Conservation (phyloP, 2,113 vertebrate genomes). For the Jacana jacana region DNA sequence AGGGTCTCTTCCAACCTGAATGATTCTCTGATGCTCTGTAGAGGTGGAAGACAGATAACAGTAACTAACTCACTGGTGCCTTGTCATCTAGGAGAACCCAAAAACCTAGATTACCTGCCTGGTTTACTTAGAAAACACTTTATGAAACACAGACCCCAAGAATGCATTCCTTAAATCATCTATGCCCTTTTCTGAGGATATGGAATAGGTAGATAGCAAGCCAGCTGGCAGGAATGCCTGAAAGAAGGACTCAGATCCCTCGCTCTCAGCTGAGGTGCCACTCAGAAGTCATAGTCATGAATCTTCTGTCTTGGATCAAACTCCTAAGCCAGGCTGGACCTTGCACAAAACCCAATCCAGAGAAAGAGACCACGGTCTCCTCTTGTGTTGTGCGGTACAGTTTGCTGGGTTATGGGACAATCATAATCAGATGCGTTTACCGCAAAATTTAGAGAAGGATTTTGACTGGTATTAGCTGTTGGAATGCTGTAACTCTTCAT, state of each 20-base stretch:
- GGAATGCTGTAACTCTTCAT: background rate
- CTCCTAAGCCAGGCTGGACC: background rate
- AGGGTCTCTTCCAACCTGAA: too few relatives aligned
- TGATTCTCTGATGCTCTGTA: background rate
- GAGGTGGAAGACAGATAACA: background rate
- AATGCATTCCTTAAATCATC: background rate
- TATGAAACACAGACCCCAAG: background rate
- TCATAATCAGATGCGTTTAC: background rate
- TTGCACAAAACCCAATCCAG: background rate
- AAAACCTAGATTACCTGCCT: background rate
- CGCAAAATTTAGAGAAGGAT: background rate
- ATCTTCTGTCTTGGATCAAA: background rate
- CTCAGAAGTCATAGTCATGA: background rate
- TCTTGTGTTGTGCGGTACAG: background rate
- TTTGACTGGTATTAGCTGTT: background rate
- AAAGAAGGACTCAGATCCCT: background rate
- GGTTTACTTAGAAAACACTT: background rate
- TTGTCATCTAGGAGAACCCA: background rate
- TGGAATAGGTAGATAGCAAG: background rate
- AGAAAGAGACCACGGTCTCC: background rate
- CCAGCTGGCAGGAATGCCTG: background rate
- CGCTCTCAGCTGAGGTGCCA: background rate
- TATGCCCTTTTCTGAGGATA: background rate
- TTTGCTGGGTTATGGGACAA: background rate
- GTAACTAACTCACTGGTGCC: background rate